These are phyloP conservation scores for Atlantisia rogersi DNA, from an alignment of 2,113 vertebrate genomes.

Conservation along the genomic window DNA sequence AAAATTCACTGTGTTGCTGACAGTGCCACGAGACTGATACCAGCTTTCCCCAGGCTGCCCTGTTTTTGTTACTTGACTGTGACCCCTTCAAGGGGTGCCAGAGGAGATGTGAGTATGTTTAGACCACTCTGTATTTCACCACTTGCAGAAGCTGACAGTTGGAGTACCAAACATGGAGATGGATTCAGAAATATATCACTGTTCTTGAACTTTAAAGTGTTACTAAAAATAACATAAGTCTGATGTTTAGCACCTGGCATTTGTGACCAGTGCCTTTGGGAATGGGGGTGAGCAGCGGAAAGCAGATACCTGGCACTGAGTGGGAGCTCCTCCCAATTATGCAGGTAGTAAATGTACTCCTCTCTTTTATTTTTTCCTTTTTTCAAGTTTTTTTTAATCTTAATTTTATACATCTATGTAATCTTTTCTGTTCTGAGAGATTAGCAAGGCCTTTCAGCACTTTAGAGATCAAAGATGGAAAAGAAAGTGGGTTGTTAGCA, in stretches of 20 bases:
- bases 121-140: background rate
- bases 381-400: background rate
- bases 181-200: background rate
- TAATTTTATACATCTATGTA: background rate
- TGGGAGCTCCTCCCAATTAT: background rate
- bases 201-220: slow-evolving; percentile 21
- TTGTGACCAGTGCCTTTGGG: background rate
- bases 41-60: background rate
- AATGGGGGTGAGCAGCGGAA: background rate
- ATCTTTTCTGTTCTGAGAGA: background rate
- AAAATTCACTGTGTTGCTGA: background rate
- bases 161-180: slow-evolving; percentile 14
- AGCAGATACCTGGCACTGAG: background rate
- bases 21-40: background rate
- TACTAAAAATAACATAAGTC: slow-evolving; percentile 25
- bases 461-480: background rate
- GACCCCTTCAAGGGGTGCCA: background rate
- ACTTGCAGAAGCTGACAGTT: background rate
- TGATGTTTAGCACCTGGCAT: background rate
- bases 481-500: background rate
- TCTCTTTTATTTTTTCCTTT: background rate
- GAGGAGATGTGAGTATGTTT: background rate
- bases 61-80: background rate
- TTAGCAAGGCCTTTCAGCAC: background rate
- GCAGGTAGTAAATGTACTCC: background rate